A percentile compares a stretch with the other conserved stretches of the same genome.
These are phyloP conservation scores for Cichlasoma orientale DNA, from an alignment of 2,797 vertebrate genomes.

Conservation along the genomic window DNA sequence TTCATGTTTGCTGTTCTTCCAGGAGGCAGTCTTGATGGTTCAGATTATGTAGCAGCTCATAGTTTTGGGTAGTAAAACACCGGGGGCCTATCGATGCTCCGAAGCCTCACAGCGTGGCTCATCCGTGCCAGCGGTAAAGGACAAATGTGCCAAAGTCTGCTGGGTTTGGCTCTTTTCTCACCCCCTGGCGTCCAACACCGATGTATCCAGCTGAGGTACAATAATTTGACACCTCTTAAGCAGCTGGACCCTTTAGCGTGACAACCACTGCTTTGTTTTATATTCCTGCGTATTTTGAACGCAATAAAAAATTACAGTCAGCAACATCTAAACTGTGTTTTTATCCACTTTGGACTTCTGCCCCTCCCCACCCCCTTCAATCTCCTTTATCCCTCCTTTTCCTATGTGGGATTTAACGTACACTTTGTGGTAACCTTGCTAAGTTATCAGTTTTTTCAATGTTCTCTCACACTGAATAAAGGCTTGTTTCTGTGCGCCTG, in stretches of 20 bases:
- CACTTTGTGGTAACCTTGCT: conserved; percentile 84
- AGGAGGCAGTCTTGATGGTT: conserved; percentile 54
- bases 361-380: conserved; percentile 69
- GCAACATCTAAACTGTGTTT: conserved; percentile 84
- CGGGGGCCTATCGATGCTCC: conserved; percentile 67
- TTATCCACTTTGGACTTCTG: conserved; percentile 81
- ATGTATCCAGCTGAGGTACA: conserved; percentile 88
- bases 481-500: conserved; percentile 79
- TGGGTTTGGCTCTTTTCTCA: conserved; percentile 76
- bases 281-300: conserved; percentile 78
- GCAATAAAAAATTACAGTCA: conserved; percentile 88
- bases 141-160: conserved; percentile 84
- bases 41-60: conserved; percentile 56
- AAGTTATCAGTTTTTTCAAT: conserved; percentile 85
- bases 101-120: conserved; percentile 72
- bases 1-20: conserved; percentile 63
- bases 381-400: conserved; percentile 79
- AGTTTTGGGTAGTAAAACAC: conserved; percentile 68
- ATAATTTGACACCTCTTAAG: conserved; percentile 88
- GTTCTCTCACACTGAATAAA: conserved; percentile 83
- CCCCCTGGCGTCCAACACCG: conserved; percentile 74
- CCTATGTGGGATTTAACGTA: conserved; percentile 85
- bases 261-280: conserved; percentile 87
- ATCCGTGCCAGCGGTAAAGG: conserved; percentile 76
- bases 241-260: conserved; percentile 81